Evolutionary conservation across 2,797 vertebrate species (phyloP).

Genomic region (Dicrostonyx torquatus): DNA sequence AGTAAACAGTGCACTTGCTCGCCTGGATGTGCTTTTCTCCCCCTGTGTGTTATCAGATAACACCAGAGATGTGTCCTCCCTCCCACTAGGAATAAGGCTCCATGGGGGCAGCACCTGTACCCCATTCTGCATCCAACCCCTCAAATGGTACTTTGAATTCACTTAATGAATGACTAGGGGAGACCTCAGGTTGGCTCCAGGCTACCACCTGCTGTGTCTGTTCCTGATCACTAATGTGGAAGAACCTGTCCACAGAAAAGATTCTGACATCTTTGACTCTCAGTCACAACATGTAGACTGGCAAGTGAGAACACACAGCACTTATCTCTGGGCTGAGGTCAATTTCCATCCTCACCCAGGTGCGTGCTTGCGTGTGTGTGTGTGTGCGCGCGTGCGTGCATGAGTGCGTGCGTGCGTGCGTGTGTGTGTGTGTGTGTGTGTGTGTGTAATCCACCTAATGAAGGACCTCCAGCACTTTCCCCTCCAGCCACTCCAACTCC

Average conservation of each 20-base stretch:
- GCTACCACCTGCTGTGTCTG: neutral
- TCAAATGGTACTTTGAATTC: neutral
- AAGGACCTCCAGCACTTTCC: conserved; percentile 29
- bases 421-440: neutral
- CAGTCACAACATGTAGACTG: neutral
- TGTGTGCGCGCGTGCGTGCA: neutral
- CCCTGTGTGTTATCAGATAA: neutral
- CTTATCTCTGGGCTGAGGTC: neutral
- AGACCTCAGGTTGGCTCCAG: neutral
- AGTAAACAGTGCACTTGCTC: neutral
- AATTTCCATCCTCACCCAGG: neutral
- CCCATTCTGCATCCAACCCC: too few relatives aligned
- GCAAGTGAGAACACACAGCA: neutral
- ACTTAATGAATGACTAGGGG: neutral
- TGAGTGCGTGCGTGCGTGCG: neutral
- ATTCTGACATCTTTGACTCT: neutral
- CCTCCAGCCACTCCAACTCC: conserved; percentile 39
- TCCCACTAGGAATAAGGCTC: neutral
- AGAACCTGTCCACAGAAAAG: neutral
- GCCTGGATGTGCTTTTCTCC: conserved; percentile 6
- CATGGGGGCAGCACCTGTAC: neutral
- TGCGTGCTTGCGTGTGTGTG: neutral
- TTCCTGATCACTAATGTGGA: neutral
- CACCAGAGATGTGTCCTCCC: neutral
- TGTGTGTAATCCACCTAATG: neutral